Evolutionary conservation across 2,888 invertebrate genomes (phyloP).

Genomic region (Morpho helenor): DNA sequence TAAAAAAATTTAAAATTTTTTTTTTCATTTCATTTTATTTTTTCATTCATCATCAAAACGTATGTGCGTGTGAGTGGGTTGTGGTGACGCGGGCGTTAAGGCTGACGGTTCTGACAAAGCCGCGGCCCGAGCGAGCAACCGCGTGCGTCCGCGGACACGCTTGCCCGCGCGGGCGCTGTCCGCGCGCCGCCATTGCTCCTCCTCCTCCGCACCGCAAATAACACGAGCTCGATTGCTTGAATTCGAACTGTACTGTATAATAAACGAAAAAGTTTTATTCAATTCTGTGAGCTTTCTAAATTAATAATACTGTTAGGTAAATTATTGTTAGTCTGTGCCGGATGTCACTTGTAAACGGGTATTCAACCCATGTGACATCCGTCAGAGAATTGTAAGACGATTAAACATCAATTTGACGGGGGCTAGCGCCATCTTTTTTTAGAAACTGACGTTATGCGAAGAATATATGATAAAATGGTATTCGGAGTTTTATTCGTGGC

Average conservation of each 20-base stretch:
- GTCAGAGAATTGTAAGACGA: too few species aligned
- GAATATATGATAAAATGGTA: too few species aligned
- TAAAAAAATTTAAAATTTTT: too few species aligned
- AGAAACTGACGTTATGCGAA: too few species aligned
- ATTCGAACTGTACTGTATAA: constrained; percentile 49
- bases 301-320: too few species aligned
- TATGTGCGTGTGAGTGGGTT: constrained; percentile 84
- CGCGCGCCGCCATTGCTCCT: constrained; percentile 89
- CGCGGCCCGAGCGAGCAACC: constrained; percentile 71
- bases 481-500: too few species aligned
- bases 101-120: constrained; percentile 46
- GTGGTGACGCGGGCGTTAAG: constrained; percentile 74
- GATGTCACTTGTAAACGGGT: too few species aligned
- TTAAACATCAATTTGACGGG: too few species aligned
- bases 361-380: too few species aligned
- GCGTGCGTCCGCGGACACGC: constrained; percentile 30
- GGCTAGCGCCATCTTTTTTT: too few species aligned
- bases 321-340: too few species aligned
- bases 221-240: constrained; percentile 45
- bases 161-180: constrained; percentile 56
- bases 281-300: too few species aligned
- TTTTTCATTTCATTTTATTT: neutral
- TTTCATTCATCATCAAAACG: constrained; percentile 79
- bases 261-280: neutral
- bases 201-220: constrained; percentile 83